Evolutionary conservation across 1,140 invertebrate genomes (phyloP), one percentile per base, ranked within the genome.

Genomic region (Drosophila watanabei): DNA sequence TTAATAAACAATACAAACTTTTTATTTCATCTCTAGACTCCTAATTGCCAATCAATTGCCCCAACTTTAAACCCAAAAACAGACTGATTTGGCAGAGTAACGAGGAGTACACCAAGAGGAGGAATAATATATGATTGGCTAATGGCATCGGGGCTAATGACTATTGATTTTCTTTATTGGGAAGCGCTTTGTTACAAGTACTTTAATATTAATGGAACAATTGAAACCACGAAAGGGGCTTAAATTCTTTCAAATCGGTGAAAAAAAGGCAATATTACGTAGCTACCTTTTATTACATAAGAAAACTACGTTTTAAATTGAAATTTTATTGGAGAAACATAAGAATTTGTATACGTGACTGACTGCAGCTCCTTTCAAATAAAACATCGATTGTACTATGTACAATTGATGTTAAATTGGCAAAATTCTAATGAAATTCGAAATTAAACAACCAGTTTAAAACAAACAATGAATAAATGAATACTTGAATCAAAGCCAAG

Each of bases 131-230:
- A 64, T 61, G 35, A 39, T n/a, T 7, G 14, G 20, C 35, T n/a
- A 41, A 41, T 64, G 33, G 13, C 58, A 24, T 33, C 56, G 5
- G 14, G 30, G 16, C 39, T 28, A 66, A 61, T 66, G 32, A 24
- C 37, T 63, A 63, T 64, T 49, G 43, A 64, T 49, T 68, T 68
- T 63, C 64, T 68, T 32, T 68, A 68, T 63, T 48, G 46, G 43
- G 24, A 48, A 39, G 11, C 2, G 58, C 57, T 48, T 20, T 7
- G n/a, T 30, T 24, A 46, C 39, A 14, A 62, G 41, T 46, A 30
- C 32, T 46, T 48, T 39, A 20, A 30, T 64, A 28, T 48, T 49
- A 32, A 64, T 64, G 28, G 13, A 32, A 11, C 57, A 30, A 14
- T 46, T 46, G n/a, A 30, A 24, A 33, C 43, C 32, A 28, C 35